Evolutionary conservation across 2,888 invertebrate species (phyloP).

Genomic region (Acholoe squamosa): DNA sequence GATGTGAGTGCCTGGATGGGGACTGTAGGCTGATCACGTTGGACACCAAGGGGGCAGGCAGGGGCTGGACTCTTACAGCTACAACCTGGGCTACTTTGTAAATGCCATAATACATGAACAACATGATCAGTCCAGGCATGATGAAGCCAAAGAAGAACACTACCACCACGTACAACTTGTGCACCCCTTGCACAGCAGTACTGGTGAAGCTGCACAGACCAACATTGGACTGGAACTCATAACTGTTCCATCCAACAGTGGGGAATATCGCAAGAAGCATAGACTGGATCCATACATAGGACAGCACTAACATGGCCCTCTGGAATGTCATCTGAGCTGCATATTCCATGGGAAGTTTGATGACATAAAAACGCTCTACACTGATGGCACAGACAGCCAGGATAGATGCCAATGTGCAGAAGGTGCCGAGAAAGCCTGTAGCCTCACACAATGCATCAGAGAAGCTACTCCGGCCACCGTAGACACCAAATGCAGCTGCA

Average conservation of each 20-base stretch:
- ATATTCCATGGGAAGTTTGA: conserved; percentile 43
- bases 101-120: conserved; percentile 44
- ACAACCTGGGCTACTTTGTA: conserved; percentile 17
- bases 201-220: background rate
- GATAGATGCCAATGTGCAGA: background rate
- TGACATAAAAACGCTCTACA: conserved; percentile 30
- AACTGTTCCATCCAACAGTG: background rate
- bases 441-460: background rate
- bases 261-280: background rate
- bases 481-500: background rate
- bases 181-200: background rate
- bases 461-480: background rate
- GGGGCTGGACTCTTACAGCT: background rate
- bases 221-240: background rate
- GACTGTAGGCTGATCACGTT: background rate
- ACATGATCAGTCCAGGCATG: background rate
- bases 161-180: background rate
- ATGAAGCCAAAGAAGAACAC: conserved; percentile 31
- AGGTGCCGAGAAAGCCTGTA: conserved; percentile 9
- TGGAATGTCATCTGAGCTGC: background rate
- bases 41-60: conserved; percentile 2
- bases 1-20: too few relatives aligned
- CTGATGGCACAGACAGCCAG: conserved; percentile 42
- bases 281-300: background rate
- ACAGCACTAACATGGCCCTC: background rate